Evolutionary conservation across 2,113 vertebrate species (phyloP), one percentile per base, ranked within the genome.

Genomic region (Syngnathus floridae): DNA sequence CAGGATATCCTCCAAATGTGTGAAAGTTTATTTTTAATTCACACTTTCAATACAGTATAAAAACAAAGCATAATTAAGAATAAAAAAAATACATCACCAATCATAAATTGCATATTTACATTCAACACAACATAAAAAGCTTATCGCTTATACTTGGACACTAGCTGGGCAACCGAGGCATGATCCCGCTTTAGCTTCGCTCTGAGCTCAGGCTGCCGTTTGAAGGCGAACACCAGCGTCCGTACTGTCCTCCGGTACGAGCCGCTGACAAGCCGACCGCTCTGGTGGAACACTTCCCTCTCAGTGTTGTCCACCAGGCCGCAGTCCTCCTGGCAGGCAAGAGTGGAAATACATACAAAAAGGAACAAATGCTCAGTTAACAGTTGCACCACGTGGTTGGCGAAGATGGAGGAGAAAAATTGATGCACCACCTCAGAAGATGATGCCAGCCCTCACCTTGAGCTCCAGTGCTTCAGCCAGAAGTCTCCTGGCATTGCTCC

Each of bases 241-340:
- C 95, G 87, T 64, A 98, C 83, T 0, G 88, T 98, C 78, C 92
- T 89, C 80, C 95, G 90, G 72, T 99, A 98, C 0, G 92, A 90
- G 1, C 84, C 69, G n/a, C 89, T 95, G 85, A 96, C 84, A 77
- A 97, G 88, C 71, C 94, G 92, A 57, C 92, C 93, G 74, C 91
- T 93, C 84, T 92, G 92, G 86, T 98, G 93, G 88, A 98, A 99
- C 66, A 93, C 92, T 84, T 98, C 96, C 78, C 90, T 92, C 84
- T 99, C 97, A 5, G 97, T 93, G 90, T 93, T 96, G 90, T 98
- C 97, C 74, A 92, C 91, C 67, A 98, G 93, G 62, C 91, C 92
- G 82, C 93, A 92, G 86, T 93, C 93, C 81, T 88, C 90, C 96
- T 99, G 80, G 10, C 56, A 57, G 62, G 54, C 10, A 71, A 12